These are phyloP conservation scores for Calidris pugnax DNA, from an alignment of 2,113 vertebrate genomes.

Conservation along the genomic window DNA sequence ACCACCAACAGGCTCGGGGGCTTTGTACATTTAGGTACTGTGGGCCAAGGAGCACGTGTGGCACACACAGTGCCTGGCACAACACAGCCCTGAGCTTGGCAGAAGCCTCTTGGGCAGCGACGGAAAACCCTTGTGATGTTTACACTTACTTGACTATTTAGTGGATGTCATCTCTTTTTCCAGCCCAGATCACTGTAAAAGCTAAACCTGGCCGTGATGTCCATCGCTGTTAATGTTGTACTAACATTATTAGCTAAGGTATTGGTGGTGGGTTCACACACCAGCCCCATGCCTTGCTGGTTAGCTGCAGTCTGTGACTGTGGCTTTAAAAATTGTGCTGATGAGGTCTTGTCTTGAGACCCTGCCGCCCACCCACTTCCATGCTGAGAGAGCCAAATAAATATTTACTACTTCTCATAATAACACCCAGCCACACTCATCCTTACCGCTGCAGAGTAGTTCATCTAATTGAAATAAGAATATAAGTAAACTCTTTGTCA, in stretches of 20 bases:
- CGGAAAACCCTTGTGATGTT: not conserved
- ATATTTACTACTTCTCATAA: constrained; percentile 42
- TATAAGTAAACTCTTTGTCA: constrained; percentile 66
- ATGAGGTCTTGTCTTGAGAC: not conserved
- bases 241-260: not conserved
- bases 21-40: not conserved
- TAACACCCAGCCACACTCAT: not conserved
- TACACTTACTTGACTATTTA: not conserved
- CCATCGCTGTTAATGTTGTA: not conserved
- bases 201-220: not conserved
- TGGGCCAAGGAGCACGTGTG: not conserved
- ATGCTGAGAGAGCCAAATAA: not conserved
- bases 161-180: not conserved
- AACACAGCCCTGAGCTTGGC: not conserved
- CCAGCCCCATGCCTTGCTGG: not conserved
- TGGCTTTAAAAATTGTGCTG: not conserved
- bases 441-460: not conserved
- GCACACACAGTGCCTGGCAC: not conserved
- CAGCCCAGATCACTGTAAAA: not conserved
- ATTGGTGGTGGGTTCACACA: not conserved
- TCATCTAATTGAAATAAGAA: constrained; percentile 62
- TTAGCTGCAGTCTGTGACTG: not conserved
- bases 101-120: not conserved
- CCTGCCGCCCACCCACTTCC: not conserved
- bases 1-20: not conserved